Percentiles rank a stretch among this genome's conserved stretches.
Conservation (phyloP, 2,797 vertebrate species). For the Catamblyrhynchus diadema region DNA sequence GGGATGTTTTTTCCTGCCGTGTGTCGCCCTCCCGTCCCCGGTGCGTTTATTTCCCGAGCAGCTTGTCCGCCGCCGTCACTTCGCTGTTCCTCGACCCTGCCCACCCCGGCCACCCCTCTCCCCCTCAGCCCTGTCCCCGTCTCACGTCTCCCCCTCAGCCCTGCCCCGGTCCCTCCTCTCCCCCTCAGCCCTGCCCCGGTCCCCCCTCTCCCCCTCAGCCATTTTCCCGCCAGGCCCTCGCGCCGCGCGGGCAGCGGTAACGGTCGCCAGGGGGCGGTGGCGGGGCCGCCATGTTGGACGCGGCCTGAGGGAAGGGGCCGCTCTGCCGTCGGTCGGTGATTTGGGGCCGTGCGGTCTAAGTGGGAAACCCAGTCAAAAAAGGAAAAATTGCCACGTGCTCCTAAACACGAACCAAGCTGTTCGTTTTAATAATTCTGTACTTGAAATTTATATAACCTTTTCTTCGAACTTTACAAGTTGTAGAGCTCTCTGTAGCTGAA, state of each 20-base stretch:
- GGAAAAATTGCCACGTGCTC: fast-evolving
- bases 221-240: neutral
- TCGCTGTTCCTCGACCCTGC: fast-evolving
- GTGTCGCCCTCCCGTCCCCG: neutral
- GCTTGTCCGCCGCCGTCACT: fast-evolving
- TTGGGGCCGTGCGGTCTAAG: neutral
- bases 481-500: neutral
- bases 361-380: neutral
- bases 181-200: neutral
- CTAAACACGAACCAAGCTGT: neutral
- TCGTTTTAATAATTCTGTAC: neutral
- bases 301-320: fast-evolving
- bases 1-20: neutral
- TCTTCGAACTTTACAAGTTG: neutral
- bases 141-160: too few species aligned
- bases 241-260: neutral
- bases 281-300: neutral
- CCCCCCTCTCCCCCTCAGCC: too few species aligned
- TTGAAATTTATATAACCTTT: neutral
- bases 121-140: neutral
- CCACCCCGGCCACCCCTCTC: neutral
- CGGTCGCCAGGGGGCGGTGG: neutral
- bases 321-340: fast-evolving
- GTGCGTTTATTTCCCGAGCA: neutral
- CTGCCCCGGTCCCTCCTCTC: neutral